phyloP scores from a whole-genome alignment of 2,888 invertebrate species.

The Esperia sulphurella region DNA sequence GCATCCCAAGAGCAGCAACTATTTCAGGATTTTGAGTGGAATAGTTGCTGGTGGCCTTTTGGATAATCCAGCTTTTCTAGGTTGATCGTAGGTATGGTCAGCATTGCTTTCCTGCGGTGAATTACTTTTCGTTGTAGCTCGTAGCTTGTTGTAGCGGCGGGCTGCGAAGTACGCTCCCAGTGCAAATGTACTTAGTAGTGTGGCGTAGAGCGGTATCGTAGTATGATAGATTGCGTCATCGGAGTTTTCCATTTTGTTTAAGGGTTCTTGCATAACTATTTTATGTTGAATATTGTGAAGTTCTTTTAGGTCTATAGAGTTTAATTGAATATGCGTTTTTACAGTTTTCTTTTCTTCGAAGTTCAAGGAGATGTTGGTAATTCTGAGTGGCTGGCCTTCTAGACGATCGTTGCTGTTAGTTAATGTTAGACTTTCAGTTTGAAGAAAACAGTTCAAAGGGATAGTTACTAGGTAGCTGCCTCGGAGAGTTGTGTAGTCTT shows the following conservation, averaged over 20 bases:
- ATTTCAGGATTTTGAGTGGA: constrained; percentile 1
- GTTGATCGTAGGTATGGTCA: not conserved
- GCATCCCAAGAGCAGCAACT: constrained; percentile 8
- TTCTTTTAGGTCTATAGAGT: constrained; percentile 2
- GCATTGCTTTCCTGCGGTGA: too few species aligned
- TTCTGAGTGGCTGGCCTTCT: constrained; percentile 4
- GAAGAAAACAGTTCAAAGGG: constrained; percentile 13
- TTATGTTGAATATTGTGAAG: not conserved
- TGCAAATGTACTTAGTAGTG: constrained; percentile 1
- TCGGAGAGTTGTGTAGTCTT: too few species aligned
- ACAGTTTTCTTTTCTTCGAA: not conserved
- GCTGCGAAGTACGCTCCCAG: not conserved
- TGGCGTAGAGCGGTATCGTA: constrained; percentile 4
- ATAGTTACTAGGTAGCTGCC: too few species aligned
- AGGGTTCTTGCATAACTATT: not conserved
- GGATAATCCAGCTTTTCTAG: too few species aligned
- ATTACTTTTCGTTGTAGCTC: not conserved
- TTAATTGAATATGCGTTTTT: not conserved
- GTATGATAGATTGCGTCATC: constrained; percentile 1
- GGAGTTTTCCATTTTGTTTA: not conserved
- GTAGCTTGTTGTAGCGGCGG: not conserved
- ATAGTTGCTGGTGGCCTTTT: constrained; percentile 3
- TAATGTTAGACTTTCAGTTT: not conserved
- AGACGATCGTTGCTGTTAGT: constrained; percentile 7
- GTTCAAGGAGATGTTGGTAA: not conserved